A percentile compares a stretch with the other conserved stretches of the same genome.
These are phyloP conservation scores for Bombus superbus DNA, from an alignment of 1,140 invertebrate species.

Conservation along the genomic window DNA sequence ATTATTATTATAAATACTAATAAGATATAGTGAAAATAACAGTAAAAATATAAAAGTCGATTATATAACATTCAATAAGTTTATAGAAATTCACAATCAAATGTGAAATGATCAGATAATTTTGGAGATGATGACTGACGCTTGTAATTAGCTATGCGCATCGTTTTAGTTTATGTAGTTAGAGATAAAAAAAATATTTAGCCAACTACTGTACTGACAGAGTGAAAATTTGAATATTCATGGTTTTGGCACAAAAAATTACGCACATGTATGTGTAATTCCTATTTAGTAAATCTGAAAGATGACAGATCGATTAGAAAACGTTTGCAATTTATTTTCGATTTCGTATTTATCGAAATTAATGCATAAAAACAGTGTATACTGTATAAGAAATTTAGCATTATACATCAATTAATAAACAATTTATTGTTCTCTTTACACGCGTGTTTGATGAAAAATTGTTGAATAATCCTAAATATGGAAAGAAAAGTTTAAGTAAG, in stretches of 20 bases:
- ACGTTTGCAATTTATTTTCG: neutral
- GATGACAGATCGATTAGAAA: neutral
- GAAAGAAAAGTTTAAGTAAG: neutral
- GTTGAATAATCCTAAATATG: neutral
- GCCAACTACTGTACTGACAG: neutral
- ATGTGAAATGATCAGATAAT: too few relatives aligned
- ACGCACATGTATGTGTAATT: too few relatives aligned
- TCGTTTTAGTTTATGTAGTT: neutral
- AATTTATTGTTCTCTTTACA: too few relatives aligned
- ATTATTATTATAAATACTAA: too few relatives aligned
- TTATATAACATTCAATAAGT: too few relatives aligned
- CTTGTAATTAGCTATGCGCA: neutral
- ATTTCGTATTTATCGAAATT: neutral
- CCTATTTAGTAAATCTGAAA: neutral
- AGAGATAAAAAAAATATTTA: neutral
- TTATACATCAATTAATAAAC: neutral
- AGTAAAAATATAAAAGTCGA: too few relatives aligned
- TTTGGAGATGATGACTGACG: too few relatives aligned
- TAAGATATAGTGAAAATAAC: too few relatives aligned
- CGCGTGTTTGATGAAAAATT: neutral
- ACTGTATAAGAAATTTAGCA: neutral
- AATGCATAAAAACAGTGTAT: neutral
- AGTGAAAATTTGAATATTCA: neutral
- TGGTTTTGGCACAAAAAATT: neutral
- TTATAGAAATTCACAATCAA: too few relatives aligned